Evolutionary conservation across 2,888 invertebrate genomes (phyloP).

Genomic region (Protonemura montana): DNA sequence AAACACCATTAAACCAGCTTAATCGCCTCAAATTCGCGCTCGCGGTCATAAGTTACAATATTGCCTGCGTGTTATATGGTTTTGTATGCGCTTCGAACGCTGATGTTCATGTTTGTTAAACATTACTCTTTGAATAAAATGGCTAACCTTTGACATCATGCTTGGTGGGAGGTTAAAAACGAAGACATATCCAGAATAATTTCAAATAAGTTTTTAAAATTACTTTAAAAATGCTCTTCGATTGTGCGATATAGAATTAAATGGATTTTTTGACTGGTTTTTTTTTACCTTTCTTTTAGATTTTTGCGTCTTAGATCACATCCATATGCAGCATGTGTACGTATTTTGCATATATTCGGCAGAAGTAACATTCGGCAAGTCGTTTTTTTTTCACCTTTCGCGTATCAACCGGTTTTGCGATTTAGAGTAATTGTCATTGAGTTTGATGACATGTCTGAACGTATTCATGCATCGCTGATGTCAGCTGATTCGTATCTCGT

Average conservation of each 20-base stretch:
- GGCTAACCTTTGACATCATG: neutral
- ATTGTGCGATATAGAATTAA: neutral
- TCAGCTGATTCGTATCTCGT: neutral
- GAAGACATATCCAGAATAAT: neutral
- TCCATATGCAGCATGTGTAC: neutral
- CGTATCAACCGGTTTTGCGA: neutral
- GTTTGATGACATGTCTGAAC: constrained; percentile 7
- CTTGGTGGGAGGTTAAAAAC: neutral
- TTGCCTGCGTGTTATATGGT: neutral
- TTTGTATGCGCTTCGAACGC: neutral
- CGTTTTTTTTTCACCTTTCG: neutral
- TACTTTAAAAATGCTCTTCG: neutral
- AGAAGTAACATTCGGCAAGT: neutral
- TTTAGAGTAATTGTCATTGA: neutral
- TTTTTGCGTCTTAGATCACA: neutral
- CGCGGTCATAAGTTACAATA: neutral
- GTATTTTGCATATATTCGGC: neutral
- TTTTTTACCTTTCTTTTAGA: neutral
- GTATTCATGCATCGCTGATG: neutral
- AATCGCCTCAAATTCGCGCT: neutral
- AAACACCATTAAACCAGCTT: neutral
- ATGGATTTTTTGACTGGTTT: neutral
- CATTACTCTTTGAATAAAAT: neutral
- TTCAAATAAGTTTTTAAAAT: neutral
- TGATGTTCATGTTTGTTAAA: neutral